These are phyloP conservation scores for Volucella zonaria DNA, from an alignment of 2,888 invertebrate genomes.

Conservation along the genomic window DNA sequence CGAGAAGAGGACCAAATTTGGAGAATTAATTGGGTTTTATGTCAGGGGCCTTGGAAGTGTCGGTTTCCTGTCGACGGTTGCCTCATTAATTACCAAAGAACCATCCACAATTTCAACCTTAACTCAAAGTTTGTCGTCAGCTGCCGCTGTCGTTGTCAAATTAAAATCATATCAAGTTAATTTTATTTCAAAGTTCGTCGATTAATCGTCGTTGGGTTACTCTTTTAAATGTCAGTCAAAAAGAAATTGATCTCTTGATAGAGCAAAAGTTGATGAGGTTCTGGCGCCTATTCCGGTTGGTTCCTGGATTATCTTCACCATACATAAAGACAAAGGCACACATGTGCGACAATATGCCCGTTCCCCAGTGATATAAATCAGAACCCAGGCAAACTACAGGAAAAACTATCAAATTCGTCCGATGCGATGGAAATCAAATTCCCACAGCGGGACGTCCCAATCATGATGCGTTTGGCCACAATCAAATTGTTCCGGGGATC, in stretches of 20 bases:
- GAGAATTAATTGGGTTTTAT: constrained; percentile 68
- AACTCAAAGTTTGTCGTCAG: constrained; percentile 39
- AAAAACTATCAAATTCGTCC: constrained; percentile 35
- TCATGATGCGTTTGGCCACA: constrained; percentile 20
- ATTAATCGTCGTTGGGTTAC: constrained; percentile 47
- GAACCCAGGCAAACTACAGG: constrained; percentile 3
- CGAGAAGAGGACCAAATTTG: constrained; percentile 63
- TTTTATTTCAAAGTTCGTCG: constrained; percentile 66
- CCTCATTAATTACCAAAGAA: constrained; percentile 28
- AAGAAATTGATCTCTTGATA: constrained; percentile 70
- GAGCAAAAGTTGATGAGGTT: constrained; percentile 34
- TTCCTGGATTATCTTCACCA: constrained; percentile 4
- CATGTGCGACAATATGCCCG: neutral
- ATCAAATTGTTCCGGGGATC: constrained; percentile 34
- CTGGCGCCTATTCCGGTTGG: constrained; percentile 51
- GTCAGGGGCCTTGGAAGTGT: constrained; percentile 53
- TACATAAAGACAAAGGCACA: too few species aligned
- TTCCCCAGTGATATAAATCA: constrained; percentile 60
- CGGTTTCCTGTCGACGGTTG: constrained; percentile 63
- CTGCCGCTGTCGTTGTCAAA: constrained; percentile 65
- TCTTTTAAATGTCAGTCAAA: neutral
- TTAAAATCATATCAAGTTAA: constrained; percentile 71
- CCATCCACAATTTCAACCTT: neutral
- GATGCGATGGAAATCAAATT: constrained; percentile 38
- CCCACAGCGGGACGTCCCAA: constrained; percentile 16